These are phyloP conservation scores for Adineta ricciae DNA, from an alignment of 2,888 invertebrate species.

Conservation along the genomic window DNA sequence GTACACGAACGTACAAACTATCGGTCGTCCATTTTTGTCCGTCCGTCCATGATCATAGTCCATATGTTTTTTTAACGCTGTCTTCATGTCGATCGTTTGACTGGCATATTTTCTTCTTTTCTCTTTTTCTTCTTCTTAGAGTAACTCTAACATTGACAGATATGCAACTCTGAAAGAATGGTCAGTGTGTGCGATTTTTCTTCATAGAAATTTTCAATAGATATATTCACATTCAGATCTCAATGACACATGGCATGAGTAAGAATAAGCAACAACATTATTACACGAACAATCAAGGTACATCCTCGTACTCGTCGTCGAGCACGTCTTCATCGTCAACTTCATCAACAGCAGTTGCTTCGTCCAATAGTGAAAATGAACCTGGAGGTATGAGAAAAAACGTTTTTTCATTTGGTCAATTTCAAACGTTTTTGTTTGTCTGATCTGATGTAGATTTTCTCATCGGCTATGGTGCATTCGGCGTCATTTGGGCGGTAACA, in stretches of 20 bases:
- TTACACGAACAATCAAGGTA: not conserved
- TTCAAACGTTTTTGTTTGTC: no score
- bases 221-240: not conserved
- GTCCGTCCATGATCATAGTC: not conserved
- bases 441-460: not conserved
- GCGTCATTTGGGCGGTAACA: slow-evolving; percentile 99
- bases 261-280: not conserved
- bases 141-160: not conserved
- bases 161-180: not conserved
- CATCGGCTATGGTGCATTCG: slow-evolving; percentile 96
- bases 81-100: not conserved
- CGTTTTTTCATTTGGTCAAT: no score
- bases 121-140: not conserved
- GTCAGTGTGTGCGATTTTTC: no score
- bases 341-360: not conserved
- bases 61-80: not conserved
- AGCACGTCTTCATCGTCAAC: not conserved
- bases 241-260: not conserved
- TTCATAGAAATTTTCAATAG: no score
- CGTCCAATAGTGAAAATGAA: not conserved
- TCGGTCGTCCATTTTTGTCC: not conserved
- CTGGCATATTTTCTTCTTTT: not conserved
- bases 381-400: not conserved
- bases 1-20: not conserved
- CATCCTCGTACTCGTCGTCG: not conserved